phyloP scores from a whole-genome alignment of 2,888 invertebrate genomes.

The Branchellion lobata region DNA sequence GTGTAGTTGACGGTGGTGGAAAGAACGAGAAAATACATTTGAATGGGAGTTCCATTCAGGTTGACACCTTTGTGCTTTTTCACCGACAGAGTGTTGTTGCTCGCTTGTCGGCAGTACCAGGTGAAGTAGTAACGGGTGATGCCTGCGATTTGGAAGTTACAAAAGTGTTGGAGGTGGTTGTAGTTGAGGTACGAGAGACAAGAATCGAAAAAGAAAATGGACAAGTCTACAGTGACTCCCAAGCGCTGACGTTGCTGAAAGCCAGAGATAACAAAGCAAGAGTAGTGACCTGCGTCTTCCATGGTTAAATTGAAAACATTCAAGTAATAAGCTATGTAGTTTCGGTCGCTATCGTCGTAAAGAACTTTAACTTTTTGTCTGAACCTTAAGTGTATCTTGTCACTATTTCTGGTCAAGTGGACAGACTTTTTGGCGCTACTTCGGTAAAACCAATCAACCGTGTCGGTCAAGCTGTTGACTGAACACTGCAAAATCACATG shows the following conservation, averaged over 20 bases:
- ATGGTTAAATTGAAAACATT: not conserved
- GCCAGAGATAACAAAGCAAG: not conserved
- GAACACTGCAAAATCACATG: conserved; percentile 4
- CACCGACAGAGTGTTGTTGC: not conserved
- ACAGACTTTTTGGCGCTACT: not conserved
- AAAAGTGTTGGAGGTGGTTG: not conserved
- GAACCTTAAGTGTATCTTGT: not conserved
- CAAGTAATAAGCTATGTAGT: not conserved
- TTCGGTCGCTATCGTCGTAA: not conserved
- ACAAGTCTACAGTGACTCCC: not conserved
- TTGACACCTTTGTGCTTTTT: not conserved
- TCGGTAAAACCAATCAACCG: conserved; percentile 34
- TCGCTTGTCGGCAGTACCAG: not conserved
- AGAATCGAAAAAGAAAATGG: not conserved
- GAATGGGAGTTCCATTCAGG: not conserved
- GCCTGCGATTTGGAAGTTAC: not conserved
- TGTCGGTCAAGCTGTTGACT: not conserved
- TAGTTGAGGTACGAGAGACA: not conserved
- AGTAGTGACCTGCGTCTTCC: not conserved
- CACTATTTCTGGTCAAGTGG: conserved; percentile 18
- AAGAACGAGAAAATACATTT: not conserved
- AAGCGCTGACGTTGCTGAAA: not conserved
- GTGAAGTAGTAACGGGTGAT: not conserved
- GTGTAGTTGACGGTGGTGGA: not conserved
- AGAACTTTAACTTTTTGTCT: not conserved